phyloP scores from a whole-genome alignment of 1,140 invertebrate species.

The Cataglyphis hispanica region DNA sequence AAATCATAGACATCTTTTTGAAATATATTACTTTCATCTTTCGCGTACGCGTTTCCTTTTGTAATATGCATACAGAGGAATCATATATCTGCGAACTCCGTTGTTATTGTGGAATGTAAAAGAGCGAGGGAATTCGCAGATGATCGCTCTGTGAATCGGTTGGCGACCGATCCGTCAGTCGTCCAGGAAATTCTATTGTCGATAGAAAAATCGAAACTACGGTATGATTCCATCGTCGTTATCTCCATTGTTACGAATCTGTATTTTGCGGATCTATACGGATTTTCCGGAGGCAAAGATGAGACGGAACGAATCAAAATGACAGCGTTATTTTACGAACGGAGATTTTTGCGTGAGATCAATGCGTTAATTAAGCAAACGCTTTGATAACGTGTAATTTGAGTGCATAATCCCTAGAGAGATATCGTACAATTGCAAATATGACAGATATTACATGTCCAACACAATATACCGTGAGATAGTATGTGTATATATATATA shows the following conservation, averaged over 20 bases:
- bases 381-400: neutral
- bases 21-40: constrained; percentile 76
- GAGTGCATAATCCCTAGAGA: neutral
- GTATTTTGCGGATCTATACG: constrained; percentile 4
- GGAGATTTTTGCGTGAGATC: neutral
- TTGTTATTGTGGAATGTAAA: constrained; percentile 77
- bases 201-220: constrained; percentile 55
- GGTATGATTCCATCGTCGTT: constrained; percentile 33
- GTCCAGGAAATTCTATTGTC: constrained; percentile 74
- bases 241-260: constrained; percentile 33
- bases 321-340: neutral
- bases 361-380: neutral
- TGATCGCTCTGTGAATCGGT: constrained; percentile 71
- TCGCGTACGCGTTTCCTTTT: constrained; percentile 20
- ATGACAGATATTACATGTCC: neutral
- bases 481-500: neutral
- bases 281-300: neutral
- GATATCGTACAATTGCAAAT: neutral
- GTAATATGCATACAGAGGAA: constrained; percentile 35
- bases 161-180: constrained; percentile 65
- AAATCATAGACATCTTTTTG: constrained; percentile 51
- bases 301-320: neutral
- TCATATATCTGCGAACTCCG: constrained; percentile 45
- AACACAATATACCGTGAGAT: neutral
- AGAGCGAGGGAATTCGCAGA: constrained; percentile 75